phyloP scores from a whole-genome alignment of 2,797 vertebrate species.

The Pogoniulus pusillus region DNA sequence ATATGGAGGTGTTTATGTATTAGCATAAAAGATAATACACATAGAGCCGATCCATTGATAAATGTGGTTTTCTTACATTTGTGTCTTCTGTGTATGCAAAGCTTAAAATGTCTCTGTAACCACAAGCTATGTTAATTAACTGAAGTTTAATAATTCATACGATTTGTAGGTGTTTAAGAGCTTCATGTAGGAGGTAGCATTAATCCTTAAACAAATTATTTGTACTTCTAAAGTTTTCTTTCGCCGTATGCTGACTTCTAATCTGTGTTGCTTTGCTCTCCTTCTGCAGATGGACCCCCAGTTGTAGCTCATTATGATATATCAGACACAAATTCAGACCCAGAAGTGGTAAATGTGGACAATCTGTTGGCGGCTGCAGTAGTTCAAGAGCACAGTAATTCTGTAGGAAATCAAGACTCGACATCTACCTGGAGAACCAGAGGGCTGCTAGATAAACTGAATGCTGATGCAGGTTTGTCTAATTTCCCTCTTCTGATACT shows the following conservation, averaged over 20 bases:
- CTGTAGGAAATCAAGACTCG: slow-evolving; percentile 84
- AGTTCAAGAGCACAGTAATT: slow-evolving; percentile 89
- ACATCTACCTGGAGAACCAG: slow-evolving; percentile 85
- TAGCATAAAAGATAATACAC: background rate
- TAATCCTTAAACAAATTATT: background rate
- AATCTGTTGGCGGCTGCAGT: slow-evolving; percentile 88
- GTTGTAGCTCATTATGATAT: slow-evolving; percentile 96
- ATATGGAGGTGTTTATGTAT: background rate
- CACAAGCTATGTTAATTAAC: slow-evolving; percentile 6
- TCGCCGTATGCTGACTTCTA: slow-evolving; percentile 24
- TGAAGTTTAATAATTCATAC: background rate
- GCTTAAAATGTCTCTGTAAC: slow-evolving; percentile 39
- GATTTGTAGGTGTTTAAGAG: background rate
- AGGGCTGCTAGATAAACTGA: slow-evolving; percentile 81
- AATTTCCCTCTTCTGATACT: slow-evolving; percentile 1
- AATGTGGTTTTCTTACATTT: background rate
- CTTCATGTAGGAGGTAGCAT: background rate
- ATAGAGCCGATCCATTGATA: background rate
- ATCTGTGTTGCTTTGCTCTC: slow-evolving; percentile 50
- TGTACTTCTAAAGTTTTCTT: slow-evolving; percentile 15
- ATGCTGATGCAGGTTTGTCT: slow-evolving; percentile 86
- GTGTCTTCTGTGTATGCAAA: slow-evolving; percentile 40
- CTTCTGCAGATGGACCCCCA: slow-evolving; percentile 92
- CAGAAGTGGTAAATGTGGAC: slow-evolving; percentile 91
- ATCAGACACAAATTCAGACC: slow-evolving; percentile 97